phyloP scores from a whole-genome alignment of 2,888 invertebrate genomes.

The Invenusta paracnida region DNA sequence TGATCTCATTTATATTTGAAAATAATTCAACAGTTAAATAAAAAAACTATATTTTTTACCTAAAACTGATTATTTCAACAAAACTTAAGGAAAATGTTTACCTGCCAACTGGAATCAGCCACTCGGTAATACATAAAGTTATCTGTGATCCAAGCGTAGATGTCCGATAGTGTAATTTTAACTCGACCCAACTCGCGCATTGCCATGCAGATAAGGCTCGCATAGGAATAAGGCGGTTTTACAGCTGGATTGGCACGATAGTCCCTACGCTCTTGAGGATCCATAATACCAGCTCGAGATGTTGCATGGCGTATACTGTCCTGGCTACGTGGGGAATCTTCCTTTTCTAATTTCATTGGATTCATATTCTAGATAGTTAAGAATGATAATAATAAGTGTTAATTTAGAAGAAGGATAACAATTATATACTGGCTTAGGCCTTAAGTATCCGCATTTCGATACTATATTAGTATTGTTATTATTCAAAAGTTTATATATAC shows the following conservation, averaged over 20 bases:
- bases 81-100: too few species aligned
- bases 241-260: constrained; percentile 31
- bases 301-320: not conserved
- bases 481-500: too few species aligned
- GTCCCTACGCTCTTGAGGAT: constrained; percentile 26
- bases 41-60: not conserved
- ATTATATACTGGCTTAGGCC: too few species aligned
- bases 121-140: constrained; percentile 36
- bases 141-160: constrained; percentile 37
- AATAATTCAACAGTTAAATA: too few species aligned
- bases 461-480: too few species aligned
- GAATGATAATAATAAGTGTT: too few species aligned
- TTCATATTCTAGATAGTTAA: not conserved
- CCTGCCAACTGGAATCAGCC: constrained; percentile 38
- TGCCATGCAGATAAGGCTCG: constrained; percentile 33
- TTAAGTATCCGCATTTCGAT: too few species aligned
- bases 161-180: constrained; percentile 34
- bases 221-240: constrained; percentile 39
- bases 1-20: too few species aligned
- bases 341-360: not conserved
- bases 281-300: constrained; percentile 3
- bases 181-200: constrained; percentile 34
- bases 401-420: too few species aligned
- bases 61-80: not conserved
- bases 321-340: not conserved